Base-by-base conservation (phyloP, 2,888 invertebrate species). In the Agrenia bidenticulata region DNA sequence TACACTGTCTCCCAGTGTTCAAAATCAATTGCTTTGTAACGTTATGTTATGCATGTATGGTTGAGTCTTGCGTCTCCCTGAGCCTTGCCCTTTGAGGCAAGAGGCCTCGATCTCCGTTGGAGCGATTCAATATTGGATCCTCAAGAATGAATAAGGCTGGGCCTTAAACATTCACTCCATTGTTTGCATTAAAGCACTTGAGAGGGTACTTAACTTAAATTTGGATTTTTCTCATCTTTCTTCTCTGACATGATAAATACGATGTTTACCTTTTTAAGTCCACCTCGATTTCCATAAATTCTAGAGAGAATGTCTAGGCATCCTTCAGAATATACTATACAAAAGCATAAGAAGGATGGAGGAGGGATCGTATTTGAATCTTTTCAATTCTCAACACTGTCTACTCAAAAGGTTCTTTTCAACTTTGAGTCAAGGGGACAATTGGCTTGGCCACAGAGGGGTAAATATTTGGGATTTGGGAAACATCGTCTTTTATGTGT, bases 221-320 rank as follows among this genome's bases (percentile, higher is more conserved):
- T 45, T 5, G 45, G 15, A 45, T 45, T 19, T 45, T 45, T 17
- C n/a, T n/a, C 45, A 17, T 17, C n/a, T 45, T 19, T 45, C 19
- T 11, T 19, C n/a, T 45, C 45, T 45, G 45, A 45, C 45, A 45
- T 45, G 45, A 45, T 45, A 45, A 45, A 45, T 45, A 45, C 45
- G 45, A 45, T 45, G 45, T 45, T 45, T 45, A 45, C 45, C 45
- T 45, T 45, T 45, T 45, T 19, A 45, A 45, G 45, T 45, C 19
- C 45, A 45, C n/a, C 21, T 13, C 41, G 23, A 57, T 57, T 57
- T 57, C 24, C 41, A 57, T 57, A 41, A 57, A 37, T 57, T 57
- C 19, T 17, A 4, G 4, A 45, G 15, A 45, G n/a, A n/a, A n/a
- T n/a, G n/a, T n/a, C n/a, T n/a, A n/a, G n/a, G n/a, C n/a, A n/a